These are phyloP conservation scores for Pediacus dermestoides DNA, from an alignment of 2,888 invertebrate genomes.

Conservation along the genomic window DNA sequence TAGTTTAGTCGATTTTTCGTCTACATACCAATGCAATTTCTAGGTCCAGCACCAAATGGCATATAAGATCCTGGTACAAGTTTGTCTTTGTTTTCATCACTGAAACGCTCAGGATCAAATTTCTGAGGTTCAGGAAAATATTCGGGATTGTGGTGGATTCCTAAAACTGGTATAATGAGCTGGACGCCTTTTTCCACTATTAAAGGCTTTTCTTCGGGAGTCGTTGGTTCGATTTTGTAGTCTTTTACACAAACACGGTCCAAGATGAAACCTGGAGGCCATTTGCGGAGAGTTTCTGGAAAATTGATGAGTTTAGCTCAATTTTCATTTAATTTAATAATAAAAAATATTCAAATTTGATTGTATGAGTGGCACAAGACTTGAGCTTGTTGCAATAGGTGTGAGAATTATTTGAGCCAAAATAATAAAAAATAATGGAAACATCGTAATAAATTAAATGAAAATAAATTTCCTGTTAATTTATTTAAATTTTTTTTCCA, in stretches of 20 bases:
- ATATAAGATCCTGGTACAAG: constrained; percentile 51
- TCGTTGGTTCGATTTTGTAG: constrained; percentile 38
- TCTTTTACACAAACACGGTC: constrained; percentile 52
- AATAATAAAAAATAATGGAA: too few species aligned
- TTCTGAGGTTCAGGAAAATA: constrained; percentile 47
- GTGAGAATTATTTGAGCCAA: too few species aligned
- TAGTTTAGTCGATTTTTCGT: too few species aligned
- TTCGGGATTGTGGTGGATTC: constrained; percentile 45
- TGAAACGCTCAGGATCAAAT: constrained; percentile 47
- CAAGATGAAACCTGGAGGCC: constrained; percentile 50
- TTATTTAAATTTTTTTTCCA: too few species aligned
- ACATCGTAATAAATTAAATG: too few species aligned
- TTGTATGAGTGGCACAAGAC: too few species aligned
- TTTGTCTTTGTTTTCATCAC: constrained; percentile 36
- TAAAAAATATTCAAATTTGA: too few species aligned
- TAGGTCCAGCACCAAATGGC: constrained; percentile 54
- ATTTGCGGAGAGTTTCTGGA: constrained; percentile 52
- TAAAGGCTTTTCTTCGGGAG: constrained; percentile 18
- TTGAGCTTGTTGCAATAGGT: too few species aligned
- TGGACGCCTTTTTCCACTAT: constrained; percentile 32
- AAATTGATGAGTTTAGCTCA: too few species aligned
- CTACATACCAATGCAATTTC: constrained; percentile 51
- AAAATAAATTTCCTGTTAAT: too few species aligned
- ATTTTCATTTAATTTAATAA: too few species aligned
- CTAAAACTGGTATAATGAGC: constrained; percentile 40